phyloP scores from a whole-genome alignment of 2,888 invertebrate species.

The Epirrhoe alternata region DNA sequence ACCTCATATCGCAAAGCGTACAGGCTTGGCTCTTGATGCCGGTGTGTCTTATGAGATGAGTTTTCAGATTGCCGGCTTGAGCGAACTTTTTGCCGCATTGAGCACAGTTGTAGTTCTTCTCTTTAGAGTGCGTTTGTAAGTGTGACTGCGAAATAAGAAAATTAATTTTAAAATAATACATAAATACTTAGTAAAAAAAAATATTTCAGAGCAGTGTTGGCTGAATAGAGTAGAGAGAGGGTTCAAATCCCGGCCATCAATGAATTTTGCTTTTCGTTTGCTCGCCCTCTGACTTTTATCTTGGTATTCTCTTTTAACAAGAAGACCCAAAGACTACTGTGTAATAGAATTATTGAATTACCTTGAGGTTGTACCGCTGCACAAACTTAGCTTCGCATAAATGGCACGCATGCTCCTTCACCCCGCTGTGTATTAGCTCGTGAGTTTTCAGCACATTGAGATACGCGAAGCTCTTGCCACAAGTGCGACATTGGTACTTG shows the following conservation, averaged over 20 bases:
- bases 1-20: conserved; percentile 76
- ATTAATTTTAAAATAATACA: conserved; percentile 16
- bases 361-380: conserved; percentile 78
- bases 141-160: conserved; percentile 84
- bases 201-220: too few species aligned
- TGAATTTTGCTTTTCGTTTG: too few species aligned
- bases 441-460: conserved; percentile 89
- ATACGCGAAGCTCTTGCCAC: conserved; percentile 87
- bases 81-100: conserved; percentile 91
- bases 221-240: too few species aligned
- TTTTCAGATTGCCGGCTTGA: conserved; percentile 76
- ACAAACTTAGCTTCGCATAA: conserved; percentile 87
- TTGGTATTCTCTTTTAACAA: too few species aligned
- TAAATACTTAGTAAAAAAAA: background rate
- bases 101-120: conserved; percentile 89
- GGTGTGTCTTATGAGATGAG: conserved; percentile 76
- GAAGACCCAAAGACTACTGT: too few species aligned
- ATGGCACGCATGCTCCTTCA: conserved; percentile 89
- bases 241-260: too few species aligned
- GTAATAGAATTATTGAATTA: conserved; percentile 36
- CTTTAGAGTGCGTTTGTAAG: conserved; percentile 86
- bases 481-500: conserved; percentile 86
- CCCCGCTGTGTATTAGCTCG: conserved; percentile 88
- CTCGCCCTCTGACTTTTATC: too few species aligned
- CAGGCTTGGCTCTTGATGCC: conserved; percentile 80